Evolutionary conservation across 2,888 invertebrate genomes (phyloP).

Genomic region (Drosophila nr. perissopoda): DNA sequence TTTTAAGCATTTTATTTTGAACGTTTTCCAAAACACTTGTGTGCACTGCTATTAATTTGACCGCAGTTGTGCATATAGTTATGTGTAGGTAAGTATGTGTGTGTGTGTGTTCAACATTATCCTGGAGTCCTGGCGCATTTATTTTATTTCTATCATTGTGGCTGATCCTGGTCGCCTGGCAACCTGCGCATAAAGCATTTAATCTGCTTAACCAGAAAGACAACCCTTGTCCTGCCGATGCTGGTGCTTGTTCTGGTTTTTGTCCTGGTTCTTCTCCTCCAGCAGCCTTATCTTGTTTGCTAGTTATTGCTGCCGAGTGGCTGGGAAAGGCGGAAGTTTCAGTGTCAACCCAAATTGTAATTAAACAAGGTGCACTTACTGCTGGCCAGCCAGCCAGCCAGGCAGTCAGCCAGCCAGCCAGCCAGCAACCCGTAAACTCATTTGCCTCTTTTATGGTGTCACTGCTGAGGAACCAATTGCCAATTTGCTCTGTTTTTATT

Average conservation of each 20-base stretch:
- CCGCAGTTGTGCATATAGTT: background rate
- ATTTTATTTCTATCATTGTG: conserved; percentile 66
- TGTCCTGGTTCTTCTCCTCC: conserved; percentile 3
- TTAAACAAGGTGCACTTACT: conserved; percentile 45
- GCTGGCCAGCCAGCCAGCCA: conserved; percentile 23
- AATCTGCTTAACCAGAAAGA: conserved; percentile 67
- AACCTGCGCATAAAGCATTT: conserved; percentile 61
- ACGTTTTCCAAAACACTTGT: background rate
- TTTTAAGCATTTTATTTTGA: background rate
- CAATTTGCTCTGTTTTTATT: conserved; percentile 33
- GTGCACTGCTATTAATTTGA: background rate
- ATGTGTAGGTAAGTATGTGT: background rate
- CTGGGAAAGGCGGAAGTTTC: background rate
- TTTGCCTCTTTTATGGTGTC: conserved; percentile 27
- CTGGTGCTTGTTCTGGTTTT: background rate
- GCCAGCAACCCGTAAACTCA: conserved; percentile 10
- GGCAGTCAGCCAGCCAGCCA: conserved; percentile 5
- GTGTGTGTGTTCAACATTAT: background rate
- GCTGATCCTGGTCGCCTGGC: conserved; percentile 71
- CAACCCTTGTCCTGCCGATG: background rate
- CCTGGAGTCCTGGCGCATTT: conserved; percentile 17
- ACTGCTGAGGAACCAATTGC: conserved; percentile 21
- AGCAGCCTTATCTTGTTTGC: conserved; percentile 31
- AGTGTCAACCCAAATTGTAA: conserved; percentile 55
- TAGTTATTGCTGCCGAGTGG: conserved; percentile 14